Conservation (phyloP, 1,140 invertebrate genomes). For the Bombus impatiens region DNA sequence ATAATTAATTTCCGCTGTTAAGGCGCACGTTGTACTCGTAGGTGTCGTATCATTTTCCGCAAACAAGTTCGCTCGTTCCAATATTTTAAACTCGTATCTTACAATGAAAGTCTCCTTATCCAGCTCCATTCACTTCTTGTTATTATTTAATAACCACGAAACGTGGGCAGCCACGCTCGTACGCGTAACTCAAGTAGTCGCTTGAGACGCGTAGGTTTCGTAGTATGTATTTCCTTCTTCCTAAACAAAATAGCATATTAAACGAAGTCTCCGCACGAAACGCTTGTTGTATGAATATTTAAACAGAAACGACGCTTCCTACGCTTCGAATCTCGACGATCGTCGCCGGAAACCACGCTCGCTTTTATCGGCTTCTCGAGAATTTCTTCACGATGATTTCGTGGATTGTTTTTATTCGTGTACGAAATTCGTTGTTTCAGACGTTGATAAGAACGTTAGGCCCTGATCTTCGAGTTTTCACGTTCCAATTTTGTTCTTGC, state of each 20-base stretch:
- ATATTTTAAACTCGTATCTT: not conserved
- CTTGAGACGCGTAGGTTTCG: slow-evolving; percentile 29
- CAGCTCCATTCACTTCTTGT: slow-evolving; percentile 20
- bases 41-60: not conserved
- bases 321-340: not conserved
- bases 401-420: not conserved
- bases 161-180: slow-evolving; percentile 27
- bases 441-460: too few relatives aligned
- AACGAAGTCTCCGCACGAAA: slow-evolving; percentile 15
- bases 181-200: slow-evolving; percentile 42
- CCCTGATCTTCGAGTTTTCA: too few relatives aligned
- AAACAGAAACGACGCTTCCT: slow-evolving; percentile 21
- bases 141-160: slow-evolving; percentile 51
- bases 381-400: not conserved
- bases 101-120: slow-evolving; percentile 4
- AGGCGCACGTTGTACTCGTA: not conserved
- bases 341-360: not conserved
- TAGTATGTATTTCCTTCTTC: slow-evolving; percentile 57
- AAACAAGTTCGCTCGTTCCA: not conserved
- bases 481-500: too few relatives aligned
- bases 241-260: slow-evolving; percentile 32
- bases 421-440: not conserved
- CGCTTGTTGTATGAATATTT: slow-evolving; percentile 29
- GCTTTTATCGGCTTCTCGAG: not conserved
- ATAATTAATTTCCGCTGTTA: not conserved